These are phyloP conservation scores for Melangyna quadrimaculata DNA, from an alignment of 2,888 invertebrate species.

Conservation along the genomic window DNA sequence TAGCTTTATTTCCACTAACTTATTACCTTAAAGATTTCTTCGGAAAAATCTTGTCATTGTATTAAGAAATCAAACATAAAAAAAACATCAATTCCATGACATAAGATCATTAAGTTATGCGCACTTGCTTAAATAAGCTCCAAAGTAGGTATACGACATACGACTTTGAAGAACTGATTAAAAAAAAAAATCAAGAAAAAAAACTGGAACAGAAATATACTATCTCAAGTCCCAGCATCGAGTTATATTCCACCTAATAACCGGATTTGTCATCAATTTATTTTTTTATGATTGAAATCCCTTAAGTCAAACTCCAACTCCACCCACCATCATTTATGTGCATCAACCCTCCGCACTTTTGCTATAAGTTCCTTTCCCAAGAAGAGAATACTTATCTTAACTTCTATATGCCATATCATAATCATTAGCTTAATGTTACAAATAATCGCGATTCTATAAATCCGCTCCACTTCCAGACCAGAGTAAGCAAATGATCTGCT, in stretches of 20 bases:
- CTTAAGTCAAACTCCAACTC: background rate
- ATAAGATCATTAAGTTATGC: background rate
- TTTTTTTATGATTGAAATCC: slow-evolving; percentile 47
- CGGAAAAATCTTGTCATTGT: too few species aligned
- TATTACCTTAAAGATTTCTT: too few species aligned
- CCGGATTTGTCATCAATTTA: slow-evolving; percentile 8
- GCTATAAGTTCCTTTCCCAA: background rate
- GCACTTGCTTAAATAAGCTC: background rate
- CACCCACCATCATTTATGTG: background rate
- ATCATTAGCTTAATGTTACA: slow-evolving; percentile 69
- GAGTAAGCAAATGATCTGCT: slow-evolving; percentile 39
- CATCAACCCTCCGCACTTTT: background rate
- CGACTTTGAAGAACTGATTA: background rate
- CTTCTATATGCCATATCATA: slow-evolving; percentile 23
- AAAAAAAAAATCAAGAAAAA: too few species aligned
- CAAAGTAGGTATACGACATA: background rate
- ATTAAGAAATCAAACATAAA: background rate
- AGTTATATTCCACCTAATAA: background rate
- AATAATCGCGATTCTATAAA: slow-evolving; percentile 68
- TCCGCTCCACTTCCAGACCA: slow-evolving; percentile 17
- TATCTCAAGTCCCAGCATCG: background rate
- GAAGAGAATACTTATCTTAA: background rate
- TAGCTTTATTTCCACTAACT: too few species aligned
- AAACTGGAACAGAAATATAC: background rate
- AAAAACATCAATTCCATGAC: too few species aligned